Base-by-base conservation (phyloP, 1,140 invertebrate genomes). In the Ceratina japonica region DNA sequence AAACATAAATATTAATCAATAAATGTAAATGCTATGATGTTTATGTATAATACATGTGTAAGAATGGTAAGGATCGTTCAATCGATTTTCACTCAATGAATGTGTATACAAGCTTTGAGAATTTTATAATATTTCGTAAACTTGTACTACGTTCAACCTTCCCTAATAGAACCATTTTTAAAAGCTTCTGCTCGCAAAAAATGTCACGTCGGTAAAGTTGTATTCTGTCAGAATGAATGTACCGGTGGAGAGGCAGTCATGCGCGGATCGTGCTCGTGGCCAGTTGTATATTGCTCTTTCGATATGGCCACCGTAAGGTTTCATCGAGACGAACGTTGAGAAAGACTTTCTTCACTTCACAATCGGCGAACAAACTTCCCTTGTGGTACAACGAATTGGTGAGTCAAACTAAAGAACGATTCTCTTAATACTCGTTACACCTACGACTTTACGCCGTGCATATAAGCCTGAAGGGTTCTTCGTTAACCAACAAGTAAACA, bases 321-420 rank as follows among this genome's bases (percentile, higher is more conserved):
- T 61, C 61, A 8, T 71, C 44, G n/a, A 66, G 69, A 80, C 51
- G 20, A 56, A 79, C 31, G 49, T 66, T 82, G 56, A 75, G 4
- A 16, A 54, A 24, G 2, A 3, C 58, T 18, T 5, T 10, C 12
- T 56, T n/a, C n/a, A n/a, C n/a, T n/a, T n/a, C 7, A 20, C 4
- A 24, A 58, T 59, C n/a, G 54, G 20, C 18, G 3, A 62, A 37
- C 59, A 52, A 56, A 22, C 20, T 13, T 37, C 70, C n/a, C n/a
- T n/a, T n/a, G 70, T 44, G 10, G 20, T 51, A 13, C 64, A 69
- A 72, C 27, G 31, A 72, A 49, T 72, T 58, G 81, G 83, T 84
- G 83, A 84, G 83, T 84, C 58, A 18, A 56, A 44, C 37, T 44
- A 44, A 10, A 44, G 10, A 44, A 44, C 10, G 10, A 44, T 44